These are phyloP conservation scores for Abscondita cerata DNA, from an alignment of 2,888 invertebrate species.

Conservation along the genomic window DNA sequence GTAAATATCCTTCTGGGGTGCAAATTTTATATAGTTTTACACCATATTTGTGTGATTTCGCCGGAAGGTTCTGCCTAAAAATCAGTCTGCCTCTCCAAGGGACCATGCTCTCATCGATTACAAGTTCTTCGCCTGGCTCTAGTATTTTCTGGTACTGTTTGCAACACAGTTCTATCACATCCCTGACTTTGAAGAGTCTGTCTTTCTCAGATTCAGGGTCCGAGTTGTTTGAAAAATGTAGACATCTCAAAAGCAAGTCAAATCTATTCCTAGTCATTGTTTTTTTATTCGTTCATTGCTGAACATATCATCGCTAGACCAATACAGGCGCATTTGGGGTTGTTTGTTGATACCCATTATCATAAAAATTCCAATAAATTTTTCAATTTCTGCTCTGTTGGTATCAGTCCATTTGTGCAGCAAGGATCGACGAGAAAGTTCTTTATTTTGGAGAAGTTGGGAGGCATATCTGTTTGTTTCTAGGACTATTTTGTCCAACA, in stretches of 20 bases:
- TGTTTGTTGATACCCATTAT: conserved; percentile 37
- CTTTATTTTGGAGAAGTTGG: conserved; percentile 1
- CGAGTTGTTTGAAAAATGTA: conserved; percentile 8
- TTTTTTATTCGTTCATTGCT: neutral
- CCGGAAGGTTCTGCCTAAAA: conserved; percentile 50
- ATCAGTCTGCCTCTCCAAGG: conserved; percentile 47
- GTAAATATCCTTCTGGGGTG: conserved; percentile 44
- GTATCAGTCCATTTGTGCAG: conserved; percentile 22
- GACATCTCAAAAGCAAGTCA: neutral
- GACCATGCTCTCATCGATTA: conserved; percentile 50
- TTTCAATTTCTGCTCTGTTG: conserved; percentile 27
- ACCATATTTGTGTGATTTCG: conserved; percentile 41
- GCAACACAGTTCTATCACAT: neutral
- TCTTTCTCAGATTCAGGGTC: conserved; percentile 2
- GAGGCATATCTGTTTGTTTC: conserved; percentile 21
- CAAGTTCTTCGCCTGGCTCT: conserved; percentile 34
- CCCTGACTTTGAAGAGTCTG: conserved; percentile 14
- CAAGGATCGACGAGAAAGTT: conserved; percentile 16
- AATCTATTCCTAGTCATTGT: no score
- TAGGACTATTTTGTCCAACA: conserved; percentile 12
- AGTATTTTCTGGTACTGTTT: conserved; percentile 31
- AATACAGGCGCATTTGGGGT: conserved; percentile 30
- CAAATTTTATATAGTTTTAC: conserved; percentile 50
- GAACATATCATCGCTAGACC: conserved; percentile 15
- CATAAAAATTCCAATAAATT: conserved; percentile 34